These are phyloP conservation scores for Pseudococcus longispinus DNA, from an alignment of 2,888 invertebrate species.

Conservation along the genomic window DNA sequence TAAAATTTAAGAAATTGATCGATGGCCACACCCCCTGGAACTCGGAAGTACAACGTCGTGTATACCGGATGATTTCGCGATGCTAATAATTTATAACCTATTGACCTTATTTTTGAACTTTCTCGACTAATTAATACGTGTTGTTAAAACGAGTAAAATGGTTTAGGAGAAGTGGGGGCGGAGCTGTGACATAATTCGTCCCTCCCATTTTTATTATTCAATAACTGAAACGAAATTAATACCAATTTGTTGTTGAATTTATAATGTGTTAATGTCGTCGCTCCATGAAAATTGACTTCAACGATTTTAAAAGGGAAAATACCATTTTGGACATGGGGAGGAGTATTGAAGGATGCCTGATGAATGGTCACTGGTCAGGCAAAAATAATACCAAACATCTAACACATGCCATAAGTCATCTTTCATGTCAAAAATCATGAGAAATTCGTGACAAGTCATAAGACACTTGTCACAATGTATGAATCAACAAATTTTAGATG, in stretches of 20 bases:
- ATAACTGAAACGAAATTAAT: background rate
- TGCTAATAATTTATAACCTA: background rate
- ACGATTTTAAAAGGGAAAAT: background rate
- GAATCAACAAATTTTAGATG: too few relatives aligned
- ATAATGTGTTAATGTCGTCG: background rate
- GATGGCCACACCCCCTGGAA: background rate
- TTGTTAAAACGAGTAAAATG: background rate
- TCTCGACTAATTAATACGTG: background rate
- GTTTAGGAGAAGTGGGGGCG: background rate
- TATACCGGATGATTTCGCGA: background rate
- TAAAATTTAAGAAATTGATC: background rate
- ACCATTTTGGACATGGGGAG: too few relatives aligned
- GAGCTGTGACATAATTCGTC: background rate
- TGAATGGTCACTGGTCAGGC: too few relatives aligned
- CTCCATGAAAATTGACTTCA: background rate
- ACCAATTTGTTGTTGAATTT: background rate
- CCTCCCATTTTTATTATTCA: background rate
- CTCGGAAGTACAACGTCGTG: background rate
- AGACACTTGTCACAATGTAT: too few relatives aligned
- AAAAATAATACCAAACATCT: too few relatives aligned
- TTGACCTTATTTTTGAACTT: constrained; percentile 29
- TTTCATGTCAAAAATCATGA: too few relatives aligned
- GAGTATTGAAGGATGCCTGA: too few relatives aligned
- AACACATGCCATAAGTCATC: too few relatives aligned
- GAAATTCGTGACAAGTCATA: too few relatives aligned